Evolutionary conservation across 2,797 vertebrate species (phyloP).

Genomic region (Diplodus puntazzo): DNA sequence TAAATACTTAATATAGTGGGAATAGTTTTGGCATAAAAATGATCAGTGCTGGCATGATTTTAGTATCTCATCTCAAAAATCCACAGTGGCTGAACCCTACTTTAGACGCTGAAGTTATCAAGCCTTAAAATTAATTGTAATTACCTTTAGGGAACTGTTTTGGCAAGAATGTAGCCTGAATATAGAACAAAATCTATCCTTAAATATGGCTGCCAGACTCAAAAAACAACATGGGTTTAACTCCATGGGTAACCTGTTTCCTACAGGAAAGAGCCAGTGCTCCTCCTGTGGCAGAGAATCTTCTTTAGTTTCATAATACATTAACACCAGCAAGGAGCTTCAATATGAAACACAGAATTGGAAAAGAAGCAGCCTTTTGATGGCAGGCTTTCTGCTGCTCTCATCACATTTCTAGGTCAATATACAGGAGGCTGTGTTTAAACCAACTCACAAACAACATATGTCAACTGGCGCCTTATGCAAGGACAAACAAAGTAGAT

Average conservation of each 20-base stretch:
- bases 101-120: not conserved
- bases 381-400: conserved; percentile 43
- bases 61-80: not conserved
- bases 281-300: not conserved
- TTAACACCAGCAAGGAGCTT: conserved; percentile 25
- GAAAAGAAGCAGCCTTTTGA: conserved; percentile 29
- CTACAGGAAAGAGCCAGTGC: not conserved
- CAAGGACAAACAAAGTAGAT: conserved; percentile 70
- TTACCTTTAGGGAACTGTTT: not conserved
- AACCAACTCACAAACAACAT: conserved; percentile 74
- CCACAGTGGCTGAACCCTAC: not conserved
- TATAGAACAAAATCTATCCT: not conserved
- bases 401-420: conserved; percentile 76
- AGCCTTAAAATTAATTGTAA: not conserved
- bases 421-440: conserved; percentile 46
- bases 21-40: conserved; percentile 15
- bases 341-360: conserved; percentile 11
- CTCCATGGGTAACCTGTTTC: not conserved
- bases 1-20: not conserved
- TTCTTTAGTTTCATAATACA: conserved; percentile 42
- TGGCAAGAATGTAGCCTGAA: not conserved
- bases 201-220: not conserved
- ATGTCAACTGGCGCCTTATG: conserved; percentile 66
- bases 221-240: conserved; percentile 7
- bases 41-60: conserved; percentile 3